Evolutionary conservation across 2,888 invertebrate genomes (phyloP).

Genomic region (Megalurothrips usitatus): DNA sequence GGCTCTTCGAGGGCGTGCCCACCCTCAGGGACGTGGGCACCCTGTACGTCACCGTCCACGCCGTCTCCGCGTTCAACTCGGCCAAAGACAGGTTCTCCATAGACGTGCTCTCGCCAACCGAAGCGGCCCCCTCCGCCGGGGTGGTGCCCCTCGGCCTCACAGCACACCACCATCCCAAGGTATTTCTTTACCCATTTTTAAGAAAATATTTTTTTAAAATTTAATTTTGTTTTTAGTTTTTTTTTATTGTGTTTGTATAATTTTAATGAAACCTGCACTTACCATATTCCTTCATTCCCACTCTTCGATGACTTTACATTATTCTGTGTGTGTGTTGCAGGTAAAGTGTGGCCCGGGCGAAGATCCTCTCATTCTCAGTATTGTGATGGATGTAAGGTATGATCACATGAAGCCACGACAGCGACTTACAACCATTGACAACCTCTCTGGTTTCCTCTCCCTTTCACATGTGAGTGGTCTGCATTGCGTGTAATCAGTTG

Average conservation of each 20-base stretch:
- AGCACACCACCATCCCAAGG: background rate
- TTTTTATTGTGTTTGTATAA: background rate
- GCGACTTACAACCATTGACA: conserved; percentile 63
- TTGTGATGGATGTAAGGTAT: conserved; percentile 64
- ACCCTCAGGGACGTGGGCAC: conserved; percentile 61
- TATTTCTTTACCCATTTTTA: background rate
- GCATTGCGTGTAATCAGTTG: conserved; percentile 25
- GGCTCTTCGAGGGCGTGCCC: conserved; percentile 72
- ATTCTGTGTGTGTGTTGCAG: conserved; percentile 41
- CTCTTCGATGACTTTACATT: background rate
- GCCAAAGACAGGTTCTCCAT: conserved; percentile 65
- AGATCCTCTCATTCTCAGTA: conserved; percentile 57
- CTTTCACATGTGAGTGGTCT: conserved; percentile 57
- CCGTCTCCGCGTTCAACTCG: conserved; percentile 45
- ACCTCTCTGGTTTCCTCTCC: conserved; percentile 66
- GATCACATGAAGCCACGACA: conserved; percentile 59
- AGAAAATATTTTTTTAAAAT: background rate
- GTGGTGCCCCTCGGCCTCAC: conserved; percentile 29
- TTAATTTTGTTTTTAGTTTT: conserved; percentile 26
- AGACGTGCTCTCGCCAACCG: conserved; percentile 51
- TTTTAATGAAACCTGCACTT: conserved; percentile 29
- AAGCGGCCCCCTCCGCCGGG: conserved; percentile 39
- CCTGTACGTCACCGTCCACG: conserved; percentile 59
- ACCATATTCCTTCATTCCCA: background rate
- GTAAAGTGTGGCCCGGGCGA: conserved; percentile 48